Evolutionary conservation across 1,140 invertebrate species (phyloP), one percentile per base, ranked within the genome.

Genomic region (Leptopilina clavipes): DNA sequence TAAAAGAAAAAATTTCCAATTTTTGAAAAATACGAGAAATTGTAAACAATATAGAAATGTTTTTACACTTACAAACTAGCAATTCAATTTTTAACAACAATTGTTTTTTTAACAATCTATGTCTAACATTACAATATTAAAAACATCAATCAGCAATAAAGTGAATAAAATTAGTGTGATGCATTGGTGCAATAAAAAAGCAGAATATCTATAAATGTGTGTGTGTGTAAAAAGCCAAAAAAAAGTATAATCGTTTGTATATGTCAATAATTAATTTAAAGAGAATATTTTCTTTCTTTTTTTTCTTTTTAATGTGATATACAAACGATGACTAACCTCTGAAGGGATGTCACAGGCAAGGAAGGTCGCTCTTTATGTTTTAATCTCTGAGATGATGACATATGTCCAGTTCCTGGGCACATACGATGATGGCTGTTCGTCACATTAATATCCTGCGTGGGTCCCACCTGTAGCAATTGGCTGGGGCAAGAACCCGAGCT

Each of bases 401-500:
- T 75, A 70, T 88, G 86, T 75, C 85, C 82, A 79, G 86, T 85
- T 82, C 87, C 86, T 80, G 86, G 84, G 85, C 87, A 87, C 80
- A 88, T 85, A 78, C 89, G 89, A 65, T 89, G 88, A 76, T 84
- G 84, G 85, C 85, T 89, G 82, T 85, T 88, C 56, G 86, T 88
- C 80, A 79, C 79, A 76, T 87, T 88, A 83, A 86, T 76, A 80
- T 90, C 88, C 81, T 90, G 89, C 45, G 85, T 84, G 31, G 87
- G 85, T 82, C 84, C 85, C 78, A 89, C 82, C 80, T 95, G 94
- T 84, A 95, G 92, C 87, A 96, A 92, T 87, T 97, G 95, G 91
- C 95, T 96, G 76, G 96, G 97, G 88, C 95, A 97, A 79, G 96
- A 97, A 44, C 96, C 96, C 81, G 96, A 97, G 92, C 97, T 96